Percentiles rank a stretch among this genome's conserved stretches.
These are phyloP conservation scores for Drosophila seclusa DNA, from an alignment of 2,888 invertebrate genomes.

Conservation along the genomic window DNA sequence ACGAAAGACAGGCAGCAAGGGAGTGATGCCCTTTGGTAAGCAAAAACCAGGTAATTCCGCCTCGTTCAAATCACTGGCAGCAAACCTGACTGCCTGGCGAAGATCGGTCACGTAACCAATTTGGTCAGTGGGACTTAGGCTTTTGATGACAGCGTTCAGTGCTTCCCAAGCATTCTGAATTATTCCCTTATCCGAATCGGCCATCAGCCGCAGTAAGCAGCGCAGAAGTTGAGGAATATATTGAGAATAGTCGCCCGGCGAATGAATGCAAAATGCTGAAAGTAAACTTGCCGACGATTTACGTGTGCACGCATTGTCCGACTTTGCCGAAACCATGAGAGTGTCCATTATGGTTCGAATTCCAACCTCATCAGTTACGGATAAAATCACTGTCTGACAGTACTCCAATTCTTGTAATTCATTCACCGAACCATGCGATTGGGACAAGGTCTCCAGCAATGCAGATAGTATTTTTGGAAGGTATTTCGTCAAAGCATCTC, in stretches of 20 bases:
- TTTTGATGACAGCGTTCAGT: conserved; percentile 94
- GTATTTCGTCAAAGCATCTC: conserved; percentile 95
- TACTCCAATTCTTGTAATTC: conserved; percentile 93
- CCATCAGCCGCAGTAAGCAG: conserved; percentile 94
- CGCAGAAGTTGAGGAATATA: conserved; percentile 95
- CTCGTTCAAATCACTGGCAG: conserved; percentile 93
- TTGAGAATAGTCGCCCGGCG: conserved; percentile 93
- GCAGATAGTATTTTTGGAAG: conserved; percentile 96
- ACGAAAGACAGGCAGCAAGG: conserved; percentile 96
- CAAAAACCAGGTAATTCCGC: conserved; percentile 95
- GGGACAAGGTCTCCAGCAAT: conserved; percentile 90
- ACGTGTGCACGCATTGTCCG: conserved; percentile 88
- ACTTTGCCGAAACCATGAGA: conserved; percentile 91
- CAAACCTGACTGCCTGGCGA: conserved; percentile 96
- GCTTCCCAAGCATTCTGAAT: conserved; percentile 96
- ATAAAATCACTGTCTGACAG: conserved; percentile 96
- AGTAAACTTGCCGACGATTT: conserved; percentile 94
- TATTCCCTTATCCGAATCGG: conserved; percentile 92
- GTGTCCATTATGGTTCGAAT: conserved; percentile 95
- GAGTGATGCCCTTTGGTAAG: conserved; percentile 96
- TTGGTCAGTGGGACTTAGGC: conserved; percentile 93
- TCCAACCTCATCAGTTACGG: conserved; percentile 94
- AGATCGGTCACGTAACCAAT: conserved; percentile 95
- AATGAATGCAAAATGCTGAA: conserved; percentile 95
- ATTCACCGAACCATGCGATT: conserved; percentile 88